Evolutionary conservation across 2,888 invertebrate genomes (phyloP), one percentile per base, ranked within the genome.

Genomic region (Drosophila siamana): DNA sequence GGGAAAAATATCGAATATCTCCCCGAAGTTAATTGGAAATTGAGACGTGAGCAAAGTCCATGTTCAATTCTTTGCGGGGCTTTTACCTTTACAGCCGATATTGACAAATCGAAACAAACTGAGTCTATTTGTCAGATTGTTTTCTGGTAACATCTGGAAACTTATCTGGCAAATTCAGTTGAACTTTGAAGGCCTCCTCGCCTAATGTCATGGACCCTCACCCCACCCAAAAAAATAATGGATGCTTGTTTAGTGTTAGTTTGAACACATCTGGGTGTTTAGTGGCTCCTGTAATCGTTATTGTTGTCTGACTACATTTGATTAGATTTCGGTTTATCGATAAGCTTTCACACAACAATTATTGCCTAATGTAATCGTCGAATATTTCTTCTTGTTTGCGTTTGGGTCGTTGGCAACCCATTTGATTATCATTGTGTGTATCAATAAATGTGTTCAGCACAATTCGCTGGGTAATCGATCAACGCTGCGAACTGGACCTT

Each of bases 41-140:
- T 76, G 79, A 69, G 68, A 76, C 82, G 81, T 16, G 73, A 51
- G 48, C 88, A 83, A 83, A 83, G 83, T 83, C 77, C 83, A 80
- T 36, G 41, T n/a, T 40, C 4, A 36, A 33, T 7, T 36, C 24
- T 11, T 63, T 68, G 61, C 40, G 50, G 61, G 56, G 69, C 60
- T 33, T 51, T 67, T 68, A 33, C 57, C 54, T 71, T 51, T 28
- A 22, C 2, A 30, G 3, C 19, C 3, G 28, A 54, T 26, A 44
- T 52, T 30, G 24, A n/a, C 47, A 48, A 61, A 13, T 30, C 11
- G 54, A 22, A 30, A 30, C 24, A 11, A 36, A 38, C 28, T 50
- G 11, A 59, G 48, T 43, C 13, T 56, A 15, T 57, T 40, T 48
- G 38, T 40, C 40, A 75, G 67, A 72, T 59, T 67, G 54, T 38